A percentile compares a stretch with the other conserved stretches of the same genome.
Conservation (phyloP, 2,797 vertebrate species). For the Phoebastria nigripes region DNA sequence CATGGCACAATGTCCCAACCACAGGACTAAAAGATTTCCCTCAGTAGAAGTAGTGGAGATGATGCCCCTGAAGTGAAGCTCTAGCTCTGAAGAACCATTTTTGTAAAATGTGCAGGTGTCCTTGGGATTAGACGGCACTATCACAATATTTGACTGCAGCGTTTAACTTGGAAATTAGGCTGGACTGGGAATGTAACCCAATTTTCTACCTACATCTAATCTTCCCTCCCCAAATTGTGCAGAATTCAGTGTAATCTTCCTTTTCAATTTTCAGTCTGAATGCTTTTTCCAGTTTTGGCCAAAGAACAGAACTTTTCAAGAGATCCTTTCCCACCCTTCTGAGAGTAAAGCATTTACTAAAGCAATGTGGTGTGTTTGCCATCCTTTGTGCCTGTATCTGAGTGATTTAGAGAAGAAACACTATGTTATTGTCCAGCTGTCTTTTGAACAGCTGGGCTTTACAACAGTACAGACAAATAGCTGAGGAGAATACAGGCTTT, state of each 20-base stretch:
- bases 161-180: not conserved
- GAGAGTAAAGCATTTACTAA: not conserved
- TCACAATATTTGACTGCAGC: not conserved
- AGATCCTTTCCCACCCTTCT: not conserved
- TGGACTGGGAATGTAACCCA: not conserved
- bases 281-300: not conserved
- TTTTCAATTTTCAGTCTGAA: not conserved
- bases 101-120: not conserved
- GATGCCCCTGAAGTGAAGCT: not conserved
- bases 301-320: not conserved
- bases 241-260: not conserved
- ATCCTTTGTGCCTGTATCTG: not conserved
- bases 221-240: not conserved
- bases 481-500: not conserved
- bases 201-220: not conserved
- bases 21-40: not conserved
- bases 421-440: not conserved
- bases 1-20: not conserved
- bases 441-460: conserved; percentile 13
- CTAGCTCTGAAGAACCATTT: not conserved
- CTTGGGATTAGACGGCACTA: not conserved
- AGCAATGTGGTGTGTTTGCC: not conserved
- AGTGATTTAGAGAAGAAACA: not conserved
- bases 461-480: not conserved
- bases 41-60: not conserved